Conservation (phyloP, 2,888 invertebrate genomes). For the Mechanitis mazaeus region DNA sequence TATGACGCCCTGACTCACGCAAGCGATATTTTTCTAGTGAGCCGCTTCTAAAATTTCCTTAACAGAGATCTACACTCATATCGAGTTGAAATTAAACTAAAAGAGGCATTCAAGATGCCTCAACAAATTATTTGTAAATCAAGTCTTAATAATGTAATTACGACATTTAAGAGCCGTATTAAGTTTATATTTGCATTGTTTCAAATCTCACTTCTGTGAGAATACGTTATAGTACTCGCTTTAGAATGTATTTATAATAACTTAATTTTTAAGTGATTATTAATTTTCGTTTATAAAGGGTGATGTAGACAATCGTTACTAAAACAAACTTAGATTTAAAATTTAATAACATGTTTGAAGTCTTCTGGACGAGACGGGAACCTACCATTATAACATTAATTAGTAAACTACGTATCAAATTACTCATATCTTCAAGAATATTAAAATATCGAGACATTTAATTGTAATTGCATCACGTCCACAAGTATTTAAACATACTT, state of each 20-base stretch:
- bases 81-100: slow-evolving; percentile 53
- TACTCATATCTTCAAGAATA: no score
- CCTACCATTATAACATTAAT: no score
- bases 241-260: background rate
- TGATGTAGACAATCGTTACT: no score
- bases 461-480: background rate
- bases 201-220: background rate
- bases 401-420: no score
- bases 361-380: no score
- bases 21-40: slow-evolving; percentile 13
- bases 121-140: slow-evolving; percentile 4
- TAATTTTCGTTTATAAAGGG: no score
- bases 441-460: no score
- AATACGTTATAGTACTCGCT: background rate
- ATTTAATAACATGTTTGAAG: no score
- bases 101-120: slow-evolving; percentile 36
- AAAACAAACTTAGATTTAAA: no score
- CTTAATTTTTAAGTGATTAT: no score
- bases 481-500: background rate
- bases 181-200: background rate
- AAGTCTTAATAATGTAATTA: slow-evolving; percentile 5
- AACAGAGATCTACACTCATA: slow-evolving; percentile 62
- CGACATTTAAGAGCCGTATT: background rate
- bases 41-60: slow-evolving; percentile 38
- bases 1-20: background rate